Conservation (phyloP, 2,797 vertebrate species). For the Macroramphosus scolopax region DNA sequence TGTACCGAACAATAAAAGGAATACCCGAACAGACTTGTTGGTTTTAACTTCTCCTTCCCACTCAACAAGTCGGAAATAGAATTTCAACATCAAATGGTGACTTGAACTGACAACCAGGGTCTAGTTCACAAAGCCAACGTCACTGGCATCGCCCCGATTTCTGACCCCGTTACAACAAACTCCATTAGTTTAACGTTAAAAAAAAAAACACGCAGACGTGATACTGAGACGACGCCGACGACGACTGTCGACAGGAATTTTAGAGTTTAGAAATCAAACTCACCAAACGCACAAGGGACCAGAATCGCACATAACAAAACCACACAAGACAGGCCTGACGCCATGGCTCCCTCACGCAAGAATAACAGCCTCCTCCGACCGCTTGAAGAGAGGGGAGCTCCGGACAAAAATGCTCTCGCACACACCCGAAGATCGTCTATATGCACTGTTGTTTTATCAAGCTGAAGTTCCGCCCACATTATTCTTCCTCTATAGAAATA, state of each 20-base stretch:
- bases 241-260: rapidly evolving
- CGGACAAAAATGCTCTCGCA: too few relatives aligned
- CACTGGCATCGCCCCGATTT: constrained; percentile 13
- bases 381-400: too few relatives aligned
- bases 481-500: too few relatives aligned
- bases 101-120: background rate
- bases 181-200: background rate
- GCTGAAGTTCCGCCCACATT: too few relatives aligned
- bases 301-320: constrained; percentile 26
- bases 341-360: constrained; percentile 43
- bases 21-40: too few relatives aligned
- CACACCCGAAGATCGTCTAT: too few relatives aligned
- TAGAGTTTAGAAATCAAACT: constrained; percentile 2
- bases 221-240: too few relatives aligned
- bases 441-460: too few relatives aligned
- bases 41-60: too few relatives aligned
- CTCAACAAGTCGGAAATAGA: background rate
- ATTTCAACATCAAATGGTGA: background rate
- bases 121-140: constrained; percentile 1
- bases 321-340: constrained; percentile 23
- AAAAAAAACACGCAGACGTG: too few relatives aligned
- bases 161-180: too few relatives aligned
- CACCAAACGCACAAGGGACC: constrained; percentile 37
- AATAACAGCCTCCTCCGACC: background rate
- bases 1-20: too few relatives aligned